A percentile compares a stretch with the other conserved stretches of the same genome.
phyloP scores from a whole-genome alignment of 2,797 vertebrate species.

The Sebastes goodei region DNA sequence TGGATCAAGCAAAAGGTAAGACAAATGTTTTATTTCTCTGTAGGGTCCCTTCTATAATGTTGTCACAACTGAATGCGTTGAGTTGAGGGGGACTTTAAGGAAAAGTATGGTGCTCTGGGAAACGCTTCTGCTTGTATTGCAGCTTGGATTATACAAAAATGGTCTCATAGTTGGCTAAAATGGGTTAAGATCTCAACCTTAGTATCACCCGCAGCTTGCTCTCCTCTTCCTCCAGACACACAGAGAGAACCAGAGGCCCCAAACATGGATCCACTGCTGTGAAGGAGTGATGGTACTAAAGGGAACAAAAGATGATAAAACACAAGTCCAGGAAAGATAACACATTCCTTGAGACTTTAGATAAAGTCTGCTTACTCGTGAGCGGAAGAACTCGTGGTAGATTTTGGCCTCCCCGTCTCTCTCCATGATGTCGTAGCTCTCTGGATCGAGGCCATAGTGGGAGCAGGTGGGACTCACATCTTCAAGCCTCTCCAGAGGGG shows the following conservation, averaged over 20 bases:
- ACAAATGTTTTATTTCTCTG: no score
- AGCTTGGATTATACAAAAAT: background rate
- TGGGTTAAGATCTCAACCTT: conserved; percentile 64
- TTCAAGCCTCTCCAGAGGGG: conserved; percentile 72
- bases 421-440: conserved; percentile 84
- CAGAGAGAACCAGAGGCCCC: conserved; percentile 83
- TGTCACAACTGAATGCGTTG: background rate
- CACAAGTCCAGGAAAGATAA: background rate
- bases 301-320: background rate
- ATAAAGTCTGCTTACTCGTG: conserved; percentile 68
- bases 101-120: background rate
- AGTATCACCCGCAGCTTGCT: conserved; percentile 82
- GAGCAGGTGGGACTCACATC: conserved; percentile 78
- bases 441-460: conserved; percentile 52
- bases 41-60: no score
- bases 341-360: background rate
- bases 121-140: background rate
- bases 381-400: conserved; percentile 80
- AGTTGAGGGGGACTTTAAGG: background rate
- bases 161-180: background rate
- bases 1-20: no score
- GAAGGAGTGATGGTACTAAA: conserved; percentile 84
- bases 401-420: conserved; percentile 82
- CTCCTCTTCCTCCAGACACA: conserved; percentile 85
- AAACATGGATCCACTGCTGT: conserved; percentile 78